Conservation (phyloP, 2,113 vertebrate genomes). For the Platysteira castanea region DNA sequence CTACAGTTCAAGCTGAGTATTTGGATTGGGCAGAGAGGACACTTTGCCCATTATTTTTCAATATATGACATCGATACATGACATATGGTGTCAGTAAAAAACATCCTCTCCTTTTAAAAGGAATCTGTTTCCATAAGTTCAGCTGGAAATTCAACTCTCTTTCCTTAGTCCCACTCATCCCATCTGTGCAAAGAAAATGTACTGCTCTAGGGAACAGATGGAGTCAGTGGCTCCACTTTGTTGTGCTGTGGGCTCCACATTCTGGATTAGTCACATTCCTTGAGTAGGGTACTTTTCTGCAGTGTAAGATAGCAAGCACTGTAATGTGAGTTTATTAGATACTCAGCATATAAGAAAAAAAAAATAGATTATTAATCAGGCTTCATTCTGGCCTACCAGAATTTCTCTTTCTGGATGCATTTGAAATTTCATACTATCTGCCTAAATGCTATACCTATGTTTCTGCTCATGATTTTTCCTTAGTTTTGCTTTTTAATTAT, state of each 20-base stretch:
- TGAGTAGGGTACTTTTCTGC: neutral
- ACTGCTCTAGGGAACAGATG: constrained; percentile 5
- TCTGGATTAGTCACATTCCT: neutral
- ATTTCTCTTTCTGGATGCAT: neutral
- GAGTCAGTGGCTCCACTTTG: neutral
- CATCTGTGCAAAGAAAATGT: neutral
- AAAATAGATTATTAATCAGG: neutral
- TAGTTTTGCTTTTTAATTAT: neutral
- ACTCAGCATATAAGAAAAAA: neutral
- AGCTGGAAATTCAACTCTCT: neutral
- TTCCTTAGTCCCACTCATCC: neutral
- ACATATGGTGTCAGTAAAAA: neutral
- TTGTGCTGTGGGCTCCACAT: neutral
- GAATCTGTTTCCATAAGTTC: neutral
- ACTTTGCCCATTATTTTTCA: neutral
- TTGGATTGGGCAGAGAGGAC: neutral
- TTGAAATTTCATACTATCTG: neutral
- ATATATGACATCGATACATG: neutral
- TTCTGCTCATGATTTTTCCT: neutral
- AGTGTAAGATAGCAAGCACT: neutral
- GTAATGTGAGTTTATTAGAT: neutral
- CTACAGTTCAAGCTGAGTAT: neutral
- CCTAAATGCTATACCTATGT: neutral
- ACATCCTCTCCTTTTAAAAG: neutral
- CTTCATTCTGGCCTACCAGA: neutral